Percentiles rank a stretch among this genome's conserved stretches.
phyloP scores from a whole-genome alignment of 2,113 vertebrate species.

The Hemibagrus wyckioides region DNA sequence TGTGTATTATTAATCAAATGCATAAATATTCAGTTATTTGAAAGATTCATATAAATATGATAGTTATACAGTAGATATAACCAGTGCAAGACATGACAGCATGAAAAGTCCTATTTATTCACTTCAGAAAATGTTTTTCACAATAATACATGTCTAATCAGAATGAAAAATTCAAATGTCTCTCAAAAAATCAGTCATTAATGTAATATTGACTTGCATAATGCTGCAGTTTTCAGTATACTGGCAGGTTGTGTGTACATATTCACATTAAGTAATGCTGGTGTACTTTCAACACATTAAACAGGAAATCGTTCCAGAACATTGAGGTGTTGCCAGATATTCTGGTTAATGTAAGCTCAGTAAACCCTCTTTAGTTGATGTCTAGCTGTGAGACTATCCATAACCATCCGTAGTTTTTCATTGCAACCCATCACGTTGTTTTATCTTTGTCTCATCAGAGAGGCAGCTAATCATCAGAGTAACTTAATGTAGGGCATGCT shows the following conservation, averaged over 20 bases:
- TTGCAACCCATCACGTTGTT: background rate
- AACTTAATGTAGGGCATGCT: background rate
- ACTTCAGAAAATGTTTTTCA: background rate
- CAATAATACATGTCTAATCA: background rate
- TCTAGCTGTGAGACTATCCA: background rate
- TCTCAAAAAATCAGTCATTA: background rate
- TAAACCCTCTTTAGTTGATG: background rate
- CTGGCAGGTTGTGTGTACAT: background rate
- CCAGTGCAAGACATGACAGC: background rate
- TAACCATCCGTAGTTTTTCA: conserved; percentile 5
- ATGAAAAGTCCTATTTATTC: background rate
- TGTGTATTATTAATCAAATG: background rate
- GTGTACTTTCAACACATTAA: conserved; percentile 17
- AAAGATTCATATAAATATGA: background rate
- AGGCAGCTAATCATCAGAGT: background rate
- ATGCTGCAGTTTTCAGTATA: background rate
- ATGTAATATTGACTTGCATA: background rate
- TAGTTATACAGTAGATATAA: background rate
- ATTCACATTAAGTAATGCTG: background rate
- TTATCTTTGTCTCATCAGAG: background rate
- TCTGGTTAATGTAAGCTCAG: background rate
- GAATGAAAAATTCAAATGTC: background rate
- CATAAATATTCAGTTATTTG: background rate
- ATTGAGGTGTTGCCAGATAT: background rate
- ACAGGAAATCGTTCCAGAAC: conserved; percentile 11